Evolutionary conservation across 2,113 vertebrate species (phyloP).

Genomic region (Amia ocellicauda): DNA sequence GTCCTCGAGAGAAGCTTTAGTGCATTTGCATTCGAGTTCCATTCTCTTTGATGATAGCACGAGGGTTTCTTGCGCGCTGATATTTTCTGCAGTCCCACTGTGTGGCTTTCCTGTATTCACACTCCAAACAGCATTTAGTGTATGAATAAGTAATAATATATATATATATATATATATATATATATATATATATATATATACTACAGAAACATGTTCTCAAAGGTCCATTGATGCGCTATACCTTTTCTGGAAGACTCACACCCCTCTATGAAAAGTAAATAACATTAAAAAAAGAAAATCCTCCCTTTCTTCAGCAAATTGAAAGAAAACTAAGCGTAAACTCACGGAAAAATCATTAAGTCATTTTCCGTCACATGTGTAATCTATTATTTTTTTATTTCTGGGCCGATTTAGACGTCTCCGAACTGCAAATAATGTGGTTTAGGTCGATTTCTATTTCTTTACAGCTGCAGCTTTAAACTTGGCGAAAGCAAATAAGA

Average conservation of each 20-base stretch:
- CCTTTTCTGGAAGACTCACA: too few species aligned
- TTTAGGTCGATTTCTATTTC: slow-evolving; percentile 42
- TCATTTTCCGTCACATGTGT: slow-evolving; percentile 4
- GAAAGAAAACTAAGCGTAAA: neutral
- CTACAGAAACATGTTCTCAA: too few species aligned
- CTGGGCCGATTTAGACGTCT: slow-evolving; percentile 28
- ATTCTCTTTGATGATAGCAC: slow-evolving; percentile 53
- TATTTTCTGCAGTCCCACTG: neutral
- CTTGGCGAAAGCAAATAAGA: slow-evolving; percentile 65
- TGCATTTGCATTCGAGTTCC: slow-evolving; percentile 49
- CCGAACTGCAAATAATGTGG: slow-evolving; percentile 34
- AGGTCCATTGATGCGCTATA: too few species aligned
- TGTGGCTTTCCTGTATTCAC: too few species aligned
- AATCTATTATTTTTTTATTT: slow-evolving; percentile 31
- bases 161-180: too few species aligned
- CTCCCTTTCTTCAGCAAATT: neutral
- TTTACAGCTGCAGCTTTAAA: slow-evolving; percentile 60
- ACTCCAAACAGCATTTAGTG: too few species aligned
- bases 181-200: too few species aligned
- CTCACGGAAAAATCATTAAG: neutral
- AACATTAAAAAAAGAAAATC: neutral
- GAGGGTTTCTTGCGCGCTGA: slow-evolving; percentile 38
- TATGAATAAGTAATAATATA: too few species aligned
- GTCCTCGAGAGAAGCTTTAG: slow-evolving; percentile 55
- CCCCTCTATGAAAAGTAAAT: too few species aligned